Evolutionary conservation across 2,888 invertebrate species (phyloP).

Genomic region (Syritta pipiens): DNA sequence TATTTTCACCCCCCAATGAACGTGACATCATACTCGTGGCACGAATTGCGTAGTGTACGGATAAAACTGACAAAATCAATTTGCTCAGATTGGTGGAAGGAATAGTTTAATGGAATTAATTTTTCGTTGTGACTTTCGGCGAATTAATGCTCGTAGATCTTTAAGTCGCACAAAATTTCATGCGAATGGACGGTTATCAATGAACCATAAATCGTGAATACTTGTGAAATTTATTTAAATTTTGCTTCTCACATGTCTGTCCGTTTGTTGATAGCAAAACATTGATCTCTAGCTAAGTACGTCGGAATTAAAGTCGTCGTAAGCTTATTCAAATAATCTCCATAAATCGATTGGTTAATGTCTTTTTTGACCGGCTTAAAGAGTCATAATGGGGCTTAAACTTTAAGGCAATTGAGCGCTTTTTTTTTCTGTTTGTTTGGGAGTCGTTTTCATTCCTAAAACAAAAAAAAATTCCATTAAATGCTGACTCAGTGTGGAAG

Average conservation of each 20-base stretch:
- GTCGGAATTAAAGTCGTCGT: neutral
- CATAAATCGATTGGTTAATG: neutral
- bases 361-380: too few relatives aligned
- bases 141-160: neutral
- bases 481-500: too few relatives aligned
- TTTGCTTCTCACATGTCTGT: neutral
- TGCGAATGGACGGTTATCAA: neutral
- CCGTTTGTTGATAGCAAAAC: constrained; percentile 3
- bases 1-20: neutral
- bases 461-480: too few relatives aligned
- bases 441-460: too few relatives aligned
- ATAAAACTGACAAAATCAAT: constrained; percentile 13
- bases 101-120: neutral
- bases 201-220: too few relatives aligned
- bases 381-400: too few relatives aligned
- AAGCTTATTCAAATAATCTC: neutral
- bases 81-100: constrained; percentile 12
- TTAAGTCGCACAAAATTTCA: neutral
- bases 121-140: neutral
- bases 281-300: neutral
- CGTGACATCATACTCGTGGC: constrained; percentile 19
- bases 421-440: too few relatives aligned
- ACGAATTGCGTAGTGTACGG: neutral
- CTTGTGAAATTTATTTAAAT: neutral
- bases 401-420: too few relatives aligned